These are phyloP conservation scores for Drosophila neocordata DNA, from an alignment of 1,140 invertebrate species.

Conservation along the genomic window DNA sequence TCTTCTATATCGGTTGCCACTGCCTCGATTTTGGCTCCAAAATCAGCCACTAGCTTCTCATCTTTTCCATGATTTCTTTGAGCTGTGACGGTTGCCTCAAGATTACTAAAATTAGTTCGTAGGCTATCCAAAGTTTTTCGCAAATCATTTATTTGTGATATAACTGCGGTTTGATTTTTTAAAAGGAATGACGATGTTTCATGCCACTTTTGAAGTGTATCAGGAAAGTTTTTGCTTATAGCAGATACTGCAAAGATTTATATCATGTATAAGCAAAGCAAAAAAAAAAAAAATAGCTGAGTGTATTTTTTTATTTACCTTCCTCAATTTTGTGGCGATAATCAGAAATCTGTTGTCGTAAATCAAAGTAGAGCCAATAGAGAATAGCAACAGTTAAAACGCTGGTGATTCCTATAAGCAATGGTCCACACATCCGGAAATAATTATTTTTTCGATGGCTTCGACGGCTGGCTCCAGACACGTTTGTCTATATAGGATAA, in stretches of 20 bases:
- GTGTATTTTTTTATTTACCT: conserved; percentile 46
- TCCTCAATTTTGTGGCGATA: conserved; percentile 80
- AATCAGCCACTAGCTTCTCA: conserved; percentile 75
- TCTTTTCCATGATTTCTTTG: conserved; percentile 73
- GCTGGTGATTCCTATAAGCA: conserved; percentile 64
- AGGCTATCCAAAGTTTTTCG: conserved; percentile 55
- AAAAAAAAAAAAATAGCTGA: not conserved
- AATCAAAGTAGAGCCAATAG: conserved; percentile 81
- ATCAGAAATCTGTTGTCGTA: conserved; percentile 72
- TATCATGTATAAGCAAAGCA: conserved; percentile 29
- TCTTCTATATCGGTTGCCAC: conserved; percentile 69
- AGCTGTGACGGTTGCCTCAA: conserved; percentile 48
- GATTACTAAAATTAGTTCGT: conserved; percentile 58
- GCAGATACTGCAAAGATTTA: conserved; percentile 83
- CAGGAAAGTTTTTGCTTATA: conserved; percentile 85
- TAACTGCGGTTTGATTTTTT: conserved; percentile 84
- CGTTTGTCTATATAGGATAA: conserved; percentile 54
- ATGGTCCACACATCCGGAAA: conserved; percentile 66
- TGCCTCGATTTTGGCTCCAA: conserved; percentile 78
- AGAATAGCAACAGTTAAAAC: conserved; percentile 65
- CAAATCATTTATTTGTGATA: conserved; percentile 61
- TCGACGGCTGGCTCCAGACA: conserved; percentile 51
- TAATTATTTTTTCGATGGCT: conserved; percentile 62
- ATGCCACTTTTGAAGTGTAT: conserved; percentile 86
- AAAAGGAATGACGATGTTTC: conserved; percentile 85